phyloP scores from a whole-genome alignment of 2,888 invertebrate genomes.

The Acleris sparsana region DNA sequence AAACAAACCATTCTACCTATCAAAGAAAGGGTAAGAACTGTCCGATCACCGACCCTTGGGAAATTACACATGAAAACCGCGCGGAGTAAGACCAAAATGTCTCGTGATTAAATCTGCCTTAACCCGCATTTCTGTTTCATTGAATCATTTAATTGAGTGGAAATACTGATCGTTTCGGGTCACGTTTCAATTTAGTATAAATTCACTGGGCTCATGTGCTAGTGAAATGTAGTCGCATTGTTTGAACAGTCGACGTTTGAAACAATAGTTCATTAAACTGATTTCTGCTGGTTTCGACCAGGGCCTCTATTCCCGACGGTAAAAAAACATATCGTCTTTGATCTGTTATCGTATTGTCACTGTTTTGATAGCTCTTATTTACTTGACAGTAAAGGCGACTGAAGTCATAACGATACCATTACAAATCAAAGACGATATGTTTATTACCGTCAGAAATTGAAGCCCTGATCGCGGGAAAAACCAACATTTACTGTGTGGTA shows the following conservation, averaged over 20 bases:
- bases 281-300: conserved; percentile 3
- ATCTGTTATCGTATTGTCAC: no score
- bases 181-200: conserved; percentile 57
- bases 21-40: conserved; percentile 3
- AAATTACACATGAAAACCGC: conserved; percentile 69
- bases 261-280: conserved; percentile 24
- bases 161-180: conserved; percentile 60
- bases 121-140: conserved; percentile 68
- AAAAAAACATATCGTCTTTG: no score
- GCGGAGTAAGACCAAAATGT: conserved; percentile 55
- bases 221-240: conserved; percentile 42
- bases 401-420: no score
- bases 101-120: conserved; percentile 71
- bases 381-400: no score
- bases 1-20: background rate
- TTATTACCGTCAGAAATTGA: no score
- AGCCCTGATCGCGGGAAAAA: background rate
- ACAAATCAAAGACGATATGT: no score
- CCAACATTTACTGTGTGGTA: background rate
- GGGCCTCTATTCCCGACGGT: no score
- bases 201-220: conserved; percentile 51
- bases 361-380: no score
- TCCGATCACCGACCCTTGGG: conserved; percentile 50
- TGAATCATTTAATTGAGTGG: conserved; percentile 72
- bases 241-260: conserved; percentile 19